Conservation (phyloP, 2,113 vertebrate genomes). For the Lamprologus ornatipinnis region DNA sequence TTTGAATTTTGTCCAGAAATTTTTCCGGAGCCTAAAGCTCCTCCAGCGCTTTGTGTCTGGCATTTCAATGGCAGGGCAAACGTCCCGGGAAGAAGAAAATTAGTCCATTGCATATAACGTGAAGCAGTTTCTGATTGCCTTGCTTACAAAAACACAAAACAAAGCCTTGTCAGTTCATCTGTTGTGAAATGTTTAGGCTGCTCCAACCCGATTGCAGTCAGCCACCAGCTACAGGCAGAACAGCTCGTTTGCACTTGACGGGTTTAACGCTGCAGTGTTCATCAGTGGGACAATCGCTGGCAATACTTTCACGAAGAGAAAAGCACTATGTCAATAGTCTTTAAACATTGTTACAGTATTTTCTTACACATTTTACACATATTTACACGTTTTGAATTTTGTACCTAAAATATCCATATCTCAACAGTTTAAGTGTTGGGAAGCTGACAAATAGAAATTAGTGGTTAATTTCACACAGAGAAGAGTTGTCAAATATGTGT, state of each 20-base stretch:
- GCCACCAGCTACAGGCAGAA: not conserved
- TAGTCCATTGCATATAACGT: not conserved
- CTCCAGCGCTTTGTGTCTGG: not conserved
- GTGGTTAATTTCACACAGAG: not conserved
- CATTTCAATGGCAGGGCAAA: not conserved
- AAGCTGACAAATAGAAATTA: not conserved
- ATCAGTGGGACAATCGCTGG: not conserved
- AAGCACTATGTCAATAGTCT: not conserved
- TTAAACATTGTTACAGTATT: not conserved
- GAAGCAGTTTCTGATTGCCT: not conserved
- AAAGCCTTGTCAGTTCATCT: not conserved
- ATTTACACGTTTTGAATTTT: not conserved
- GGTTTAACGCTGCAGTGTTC: accelerated
- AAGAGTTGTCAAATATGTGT: not conserved
- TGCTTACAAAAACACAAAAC: not conserved
- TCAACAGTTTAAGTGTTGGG: no score
- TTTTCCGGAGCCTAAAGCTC: not conserved
- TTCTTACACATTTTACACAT: not conserved
- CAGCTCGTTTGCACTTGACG: not conserved
- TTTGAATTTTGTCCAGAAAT: not conserved
- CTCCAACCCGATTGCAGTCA: not conserved
- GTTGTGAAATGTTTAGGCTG: not conserved
- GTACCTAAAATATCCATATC: not conserved
- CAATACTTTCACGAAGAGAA: accelerated
- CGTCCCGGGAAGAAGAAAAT: not conserved